These are phyloP conservation scores for Strigamia transsilvanica DNA, from an alignment of 2,888 invertebrate genomes.

Conservation along the genomic window DNA sequence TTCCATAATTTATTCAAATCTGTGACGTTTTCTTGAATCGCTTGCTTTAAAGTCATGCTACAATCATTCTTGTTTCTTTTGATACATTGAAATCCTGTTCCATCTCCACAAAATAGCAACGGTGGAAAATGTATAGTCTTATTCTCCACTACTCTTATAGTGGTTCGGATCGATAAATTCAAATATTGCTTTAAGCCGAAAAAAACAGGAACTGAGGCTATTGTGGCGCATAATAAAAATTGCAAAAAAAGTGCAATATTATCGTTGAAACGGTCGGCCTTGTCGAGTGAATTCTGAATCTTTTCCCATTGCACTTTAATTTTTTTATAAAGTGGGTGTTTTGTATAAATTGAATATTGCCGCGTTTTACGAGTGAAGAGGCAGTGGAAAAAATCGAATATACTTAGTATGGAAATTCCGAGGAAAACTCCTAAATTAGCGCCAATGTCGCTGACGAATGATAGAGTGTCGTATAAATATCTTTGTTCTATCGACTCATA, in stretches of 20 bases:
- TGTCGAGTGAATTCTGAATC: not conserved
- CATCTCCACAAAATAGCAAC: not conserved
- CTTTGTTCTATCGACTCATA: not conserved
- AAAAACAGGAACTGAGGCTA: not conserved
- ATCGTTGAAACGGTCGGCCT: not conserved
- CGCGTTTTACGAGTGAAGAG: not conserved
- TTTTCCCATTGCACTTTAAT: not conserved
- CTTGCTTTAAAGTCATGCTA: not conserved
- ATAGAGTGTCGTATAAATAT: not conserved
- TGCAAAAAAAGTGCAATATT: not conserved
- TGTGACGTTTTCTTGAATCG: not conserved
- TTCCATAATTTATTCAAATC: not conserved
- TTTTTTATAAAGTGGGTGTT: not conserved
- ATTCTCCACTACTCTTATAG: not conserved
- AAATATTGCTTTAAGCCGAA: not conserved
- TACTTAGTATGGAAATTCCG: not conserved
- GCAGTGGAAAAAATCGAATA: not conserved
- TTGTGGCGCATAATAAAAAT: not conserved
- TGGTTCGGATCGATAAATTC: not conserved
- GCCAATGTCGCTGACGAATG: conserved; percentile 11
- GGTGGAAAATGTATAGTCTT: conserved; percentile 4
- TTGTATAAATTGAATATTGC: not conserved
- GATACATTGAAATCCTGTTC: not conserved
- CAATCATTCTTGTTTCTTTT: not conserved
- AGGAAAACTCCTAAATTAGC: not conserved